phyloP scores from a whole-genome alignment of 2,888 invertebrate species.

The Coleophora flavipennella region DNA sequence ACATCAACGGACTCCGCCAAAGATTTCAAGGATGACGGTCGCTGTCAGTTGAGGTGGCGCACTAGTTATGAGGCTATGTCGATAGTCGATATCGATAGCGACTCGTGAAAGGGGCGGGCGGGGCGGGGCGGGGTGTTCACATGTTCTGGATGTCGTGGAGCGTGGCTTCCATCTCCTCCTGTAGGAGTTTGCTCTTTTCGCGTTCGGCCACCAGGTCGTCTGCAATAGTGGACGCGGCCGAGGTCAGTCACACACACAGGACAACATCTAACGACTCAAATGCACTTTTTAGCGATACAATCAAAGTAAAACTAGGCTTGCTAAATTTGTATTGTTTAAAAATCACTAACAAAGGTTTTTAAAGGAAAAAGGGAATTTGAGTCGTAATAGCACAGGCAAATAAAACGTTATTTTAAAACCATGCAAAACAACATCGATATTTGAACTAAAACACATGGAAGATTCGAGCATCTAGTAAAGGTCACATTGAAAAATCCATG shows the following conservation, averaged over 20 bases:
- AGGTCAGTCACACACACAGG: conserved; percentile 58
- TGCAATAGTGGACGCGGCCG: conserved; percentile 75
- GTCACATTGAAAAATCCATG: conserved; percentile 54
- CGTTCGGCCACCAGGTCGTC: conserved; percentile 96
- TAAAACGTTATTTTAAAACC: conserved; percentile 52
- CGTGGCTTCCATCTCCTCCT: conserved; percentile 98
- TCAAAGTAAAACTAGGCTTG: too few species aligned
- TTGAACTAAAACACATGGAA: conserved; percentile 36
- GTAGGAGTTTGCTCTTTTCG: conserved; percentile 96
- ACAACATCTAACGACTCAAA: conserved; percentile 32
- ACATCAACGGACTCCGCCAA: conserved; percentile 12
- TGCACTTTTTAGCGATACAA: conserved; percentile 15
- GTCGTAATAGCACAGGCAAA: conserved; percentile 42
- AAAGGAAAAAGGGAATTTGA: conserved; percentile 23
- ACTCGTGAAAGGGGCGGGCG: conserved; percentile 24
- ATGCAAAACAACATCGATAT: conserved; percentile 36
- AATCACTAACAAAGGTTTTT: too few species aligned
- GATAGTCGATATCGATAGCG: conserved; percentile 23
- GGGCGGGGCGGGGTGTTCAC: conserved; percentile 75
- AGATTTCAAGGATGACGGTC: conserved; percentile 18
- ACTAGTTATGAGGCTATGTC: conserved; percentile 17
- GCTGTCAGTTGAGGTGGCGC: conserved; percentile 15
- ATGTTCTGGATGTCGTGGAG: conserved; percentile 99
- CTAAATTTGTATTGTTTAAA: too few species aligned
- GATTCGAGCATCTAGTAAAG: conserved; percentile 53